Percentiles rank a stretch among this genome's conserved stretches.
phyloP scores from a whole-genome alignment of 1,140 invertebrate genomes.

The Heliconius congener region DNA sequence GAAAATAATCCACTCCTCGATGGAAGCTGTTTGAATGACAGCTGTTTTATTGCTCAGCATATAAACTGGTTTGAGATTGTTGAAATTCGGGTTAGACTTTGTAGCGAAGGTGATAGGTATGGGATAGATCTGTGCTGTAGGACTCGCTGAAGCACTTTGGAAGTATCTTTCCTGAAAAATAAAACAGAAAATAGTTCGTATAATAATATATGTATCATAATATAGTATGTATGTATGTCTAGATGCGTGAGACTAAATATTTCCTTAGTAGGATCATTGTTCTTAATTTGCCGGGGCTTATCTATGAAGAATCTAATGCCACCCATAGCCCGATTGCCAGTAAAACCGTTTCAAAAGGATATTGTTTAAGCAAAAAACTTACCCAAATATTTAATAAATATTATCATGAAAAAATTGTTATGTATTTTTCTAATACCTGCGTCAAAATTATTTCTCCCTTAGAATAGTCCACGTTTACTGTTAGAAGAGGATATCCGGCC shows the following conservation, averaged over 20 bases:
- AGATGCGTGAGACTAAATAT: neutral
- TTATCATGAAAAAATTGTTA: neutral
- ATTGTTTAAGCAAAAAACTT: no score
- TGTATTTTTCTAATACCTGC: constrained; percentile 64
- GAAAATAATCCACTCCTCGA: constrained; percentile 85
- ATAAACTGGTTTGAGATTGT: constrained; percentile 78
- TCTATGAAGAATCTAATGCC: no score
- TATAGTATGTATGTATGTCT: no score
- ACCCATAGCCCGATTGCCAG: no score
- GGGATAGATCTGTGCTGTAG: constrained; percentile 77
- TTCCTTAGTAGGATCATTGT: no score
- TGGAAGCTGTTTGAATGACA: constrained; percentile 42
- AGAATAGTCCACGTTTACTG: constrained; percentile 77
- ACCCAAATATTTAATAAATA: no score
- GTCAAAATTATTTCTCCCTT: constrained; percentile 69
- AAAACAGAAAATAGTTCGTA: neutral
- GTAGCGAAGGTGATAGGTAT: constrained; percentile 84
- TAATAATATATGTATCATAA: neutral
- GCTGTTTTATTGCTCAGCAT: constrained; percentile 68
- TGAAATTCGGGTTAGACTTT: constrained; percentile 77
- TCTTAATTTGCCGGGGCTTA: no score
- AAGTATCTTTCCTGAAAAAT: constrained; percentile 70
- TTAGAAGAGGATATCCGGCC: constrained; percentile 88
- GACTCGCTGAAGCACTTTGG: constrained; percentile 44
- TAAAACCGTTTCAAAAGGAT: no score